A percentile compares a stretch with the other conserved stretches of the same genome.
These are phyloP conservation scores for Bombus cullumanus DNA, from an alignment of 1,140 invertebrate genomes.

Conservation along the genomic window DNA sequence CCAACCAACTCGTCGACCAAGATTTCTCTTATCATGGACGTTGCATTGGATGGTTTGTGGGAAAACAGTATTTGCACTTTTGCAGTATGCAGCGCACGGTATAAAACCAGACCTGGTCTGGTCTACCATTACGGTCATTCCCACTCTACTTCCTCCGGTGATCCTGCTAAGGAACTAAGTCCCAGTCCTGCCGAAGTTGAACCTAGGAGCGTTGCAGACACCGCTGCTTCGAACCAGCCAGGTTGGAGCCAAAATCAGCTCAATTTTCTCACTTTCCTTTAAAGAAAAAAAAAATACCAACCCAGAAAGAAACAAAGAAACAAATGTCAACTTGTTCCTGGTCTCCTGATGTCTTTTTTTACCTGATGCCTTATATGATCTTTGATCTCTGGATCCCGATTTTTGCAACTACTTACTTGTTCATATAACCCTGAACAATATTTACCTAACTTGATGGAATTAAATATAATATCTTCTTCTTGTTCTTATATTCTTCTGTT, in stretches of 20 bases:
- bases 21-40: conserved; percentile 76
- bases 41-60: conserved; percentile 82
- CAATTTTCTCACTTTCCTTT: conserved; percentile 78
- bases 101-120: conserved; percentile 98
- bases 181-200: conserved; percentile 83
- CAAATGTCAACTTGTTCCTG: conserved; percentile 39
- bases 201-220: conserved; percentile 82
- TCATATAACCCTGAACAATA: conserved; percentile 4
- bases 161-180: conserved; percentile 84
- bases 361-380: conserved; percentile 20
- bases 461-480: conserved; percentile 46
- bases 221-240: conserved; percentile 83
- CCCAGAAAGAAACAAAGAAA: background rate
- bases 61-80: conserved; percentile 84
- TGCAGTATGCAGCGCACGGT: conserved; percentile 97
- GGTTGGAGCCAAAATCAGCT: conserved; percentile 83
- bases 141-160: conserved; percentile 87
- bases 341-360: conserved; percentile 15
- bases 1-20: conserved; percentile 62
- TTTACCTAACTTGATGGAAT: conserved; percentile 32
- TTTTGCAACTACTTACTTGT: conserved; percentile 53
- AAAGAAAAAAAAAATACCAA: conserved; percentile 16
- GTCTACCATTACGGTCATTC: conserved; percentile 99
- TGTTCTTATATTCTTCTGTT: conserved; percentile 40
- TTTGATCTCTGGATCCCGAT: conserved; percentile 44